Percentiles rank a stretch among this genome's conserved stretches.
Conservation (phyloP, 2,113 vertebrate species). For the Azemiops feae region DNA sequence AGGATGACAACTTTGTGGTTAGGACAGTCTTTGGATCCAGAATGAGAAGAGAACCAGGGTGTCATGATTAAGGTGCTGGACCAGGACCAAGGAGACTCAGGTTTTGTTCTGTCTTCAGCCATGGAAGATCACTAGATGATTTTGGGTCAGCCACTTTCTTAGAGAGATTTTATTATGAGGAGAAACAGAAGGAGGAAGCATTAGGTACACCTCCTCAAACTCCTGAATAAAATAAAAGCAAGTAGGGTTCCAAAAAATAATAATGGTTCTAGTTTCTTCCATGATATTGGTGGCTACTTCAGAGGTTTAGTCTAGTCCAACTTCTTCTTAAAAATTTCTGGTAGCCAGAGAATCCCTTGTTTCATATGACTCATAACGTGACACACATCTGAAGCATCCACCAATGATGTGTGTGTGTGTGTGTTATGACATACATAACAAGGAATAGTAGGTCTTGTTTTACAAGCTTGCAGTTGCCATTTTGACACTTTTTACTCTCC, state of each 20-base stretch:
- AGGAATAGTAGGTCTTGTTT: not conserved
- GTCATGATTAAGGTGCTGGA: not conserved
- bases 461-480: not conserved
- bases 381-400: not conserved
- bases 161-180: not conserved
- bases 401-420: not conserved
- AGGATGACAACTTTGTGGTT: not conserved
- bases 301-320: not conserved
- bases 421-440: not conserved
- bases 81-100: not conserved
- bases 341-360: not conserved
- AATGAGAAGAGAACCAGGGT: not conserved
- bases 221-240: not conserved
- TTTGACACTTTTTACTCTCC: not conserved
- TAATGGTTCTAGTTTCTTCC: not conserved
- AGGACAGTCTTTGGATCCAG: not conserved
- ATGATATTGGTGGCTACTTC: not conserved
- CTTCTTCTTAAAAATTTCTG: not conserved
- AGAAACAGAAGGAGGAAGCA: not conserved
- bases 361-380: not conserved
- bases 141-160: not conserved
- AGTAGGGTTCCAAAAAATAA: not conserved
- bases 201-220: not conserved
- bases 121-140: not conserved
- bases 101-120: not conserved